Base-by-base conservation (phyloP, 2,888 invertebrate genomes). In the Perithous albicinctus region DNA sequence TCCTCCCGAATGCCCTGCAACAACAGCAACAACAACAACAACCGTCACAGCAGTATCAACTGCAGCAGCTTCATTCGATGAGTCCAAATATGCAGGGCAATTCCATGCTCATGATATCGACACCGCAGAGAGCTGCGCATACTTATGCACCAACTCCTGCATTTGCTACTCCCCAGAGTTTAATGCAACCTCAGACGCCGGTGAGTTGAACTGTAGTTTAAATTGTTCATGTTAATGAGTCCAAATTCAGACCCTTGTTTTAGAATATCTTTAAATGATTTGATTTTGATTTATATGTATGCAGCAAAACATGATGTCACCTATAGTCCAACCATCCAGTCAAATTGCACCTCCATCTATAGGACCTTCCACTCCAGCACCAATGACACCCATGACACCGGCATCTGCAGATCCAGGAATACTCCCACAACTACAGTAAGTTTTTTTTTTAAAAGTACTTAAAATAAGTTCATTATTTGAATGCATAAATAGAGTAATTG, bases 381-480 rank as follows among this genome's bases (percentile, higher is more conserved):
- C 98, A 0, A 95, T 96, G 95, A 97, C 97, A 0, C 97, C 97
- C 0, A 97, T 98, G 96, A 91, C 92, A 4, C 92, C 92, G 32
- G 96, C 96, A 78, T 98, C 98, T 0, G 97, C 97, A 8, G 98
- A 98, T 93, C 98, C 98, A 72, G 98, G 98, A 69, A 98, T 99
- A 88, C 94, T 98, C 78, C 99, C 99, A 26, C 98, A 98, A 91
- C 93, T 98, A 90, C 98, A 98, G 97, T 98, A 93, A 94, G 95
- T 93, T 59, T 12, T 6, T 0, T 41, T 41, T 51, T 29, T 4
- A 5, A 29, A 4, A 29, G 26, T 8, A 51, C 29, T 38, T 69
- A 0, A 38, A n/a, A 38, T 12, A 3, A 41, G 10, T 41, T 41
- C 3, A 2, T 41, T 10, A 10, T n/a, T 10, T n/a, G 10, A 41